These are phyloP conservation scores for Dromococcyx pavoninus DNA, from an alignment of 2,797 vertebrate species.

Conservation along the genomic window DNA sequence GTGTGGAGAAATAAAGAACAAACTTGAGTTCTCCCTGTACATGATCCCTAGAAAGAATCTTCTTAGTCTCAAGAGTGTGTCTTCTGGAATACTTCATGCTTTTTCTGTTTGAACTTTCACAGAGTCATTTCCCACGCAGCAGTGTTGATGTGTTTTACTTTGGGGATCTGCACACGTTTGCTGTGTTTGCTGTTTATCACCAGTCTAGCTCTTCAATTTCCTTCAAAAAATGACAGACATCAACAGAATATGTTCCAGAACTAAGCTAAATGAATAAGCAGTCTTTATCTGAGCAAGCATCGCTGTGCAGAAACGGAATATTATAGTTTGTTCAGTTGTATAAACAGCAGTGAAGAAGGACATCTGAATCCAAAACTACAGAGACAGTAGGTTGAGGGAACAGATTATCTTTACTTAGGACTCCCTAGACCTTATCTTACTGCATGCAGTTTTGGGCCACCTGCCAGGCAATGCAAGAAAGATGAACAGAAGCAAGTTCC, in stretches of 20 bases:
- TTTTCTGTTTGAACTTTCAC: not conserved
- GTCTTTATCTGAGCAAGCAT: not conserved
- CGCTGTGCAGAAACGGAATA: not conserved
- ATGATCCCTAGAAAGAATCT: not conserved
- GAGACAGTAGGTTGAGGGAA: not conserved
- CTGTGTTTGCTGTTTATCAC: not conserved
- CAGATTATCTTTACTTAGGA: not conserved
- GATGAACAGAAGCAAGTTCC: not conserved
- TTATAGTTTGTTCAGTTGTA: not conserved
- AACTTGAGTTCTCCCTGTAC: not conserved
- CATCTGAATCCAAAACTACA: not conserved
- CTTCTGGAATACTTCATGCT: not conserved
- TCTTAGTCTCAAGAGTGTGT: not conserved
- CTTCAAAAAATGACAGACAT: not conserved
- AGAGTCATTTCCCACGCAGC: not conserved
- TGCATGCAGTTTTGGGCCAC: not conserved
- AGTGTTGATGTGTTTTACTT: not conserved
- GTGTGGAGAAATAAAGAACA: not conserved
- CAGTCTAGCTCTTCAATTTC: not conserved
- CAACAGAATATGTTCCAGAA: not conserved
- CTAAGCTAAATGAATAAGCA: not conserved
- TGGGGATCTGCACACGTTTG: not conserved
- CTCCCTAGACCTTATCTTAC: not conserved
- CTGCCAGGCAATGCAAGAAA: not conserved
- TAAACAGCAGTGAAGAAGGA: not conserved